Percentiles rank a stretch among this genome's conserved stretches.
phyloP scores from a whole-genome alignment of 2,797 vertebrate species.

The Girardinus metallicus region DNA sequence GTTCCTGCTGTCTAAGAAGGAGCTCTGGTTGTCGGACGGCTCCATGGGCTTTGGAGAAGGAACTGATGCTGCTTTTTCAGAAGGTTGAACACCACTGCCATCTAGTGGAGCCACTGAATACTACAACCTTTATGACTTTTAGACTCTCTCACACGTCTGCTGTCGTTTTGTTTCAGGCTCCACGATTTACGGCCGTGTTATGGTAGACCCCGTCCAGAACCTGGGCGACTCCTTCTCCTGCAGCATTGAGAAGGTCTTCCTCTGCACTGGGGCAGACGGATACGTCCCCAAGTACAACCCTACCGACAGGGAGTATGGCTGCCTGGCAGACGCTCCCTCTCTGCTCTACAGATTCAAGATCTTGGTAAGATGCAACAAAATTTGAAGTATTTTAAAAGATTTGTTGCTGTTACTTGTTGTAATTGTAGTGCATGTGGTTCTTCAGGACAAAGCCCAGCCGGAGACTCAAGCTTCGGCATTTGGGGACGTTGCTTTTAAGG shows the following conservation, averaged over 20 bases:
- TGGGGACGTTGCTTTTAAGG: conserved; percentile 81
- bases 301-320: conserved; percentile 80
- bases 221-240: conserved; percentile 85
- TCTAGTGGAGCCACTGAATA: conserved; percentile 40
- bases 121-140: conserved; percentile 8
- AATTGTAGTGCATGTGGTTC: conserved; percentile 39
- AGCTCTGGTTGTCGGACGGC: conserved; percentile 87
- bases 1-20: conserved; percentile 86
- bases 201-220: conserved; percentile 87
- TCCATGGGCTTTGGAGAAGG: conserved; percentile 88
- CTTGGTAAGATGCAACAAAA: conserved; percentile 69
- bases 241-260: conserved; percentile 85
- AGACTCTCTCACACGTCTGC: background rate
- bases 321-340: conserved; percentile 81
- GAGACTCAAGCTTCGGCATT: conserved; percentile 83
- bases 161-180: conserved; percentile 68
- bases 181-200: conserved; percentile 79
- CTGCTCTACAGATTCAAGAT: conserved; percentile 85
- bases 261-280: conserved; percentile 84
- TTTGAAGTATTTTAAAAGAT: background rate
- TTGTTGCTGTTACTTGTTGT: background rate
- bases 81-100: conserved; percentile 74
- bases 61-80: conserved; percentile 83
- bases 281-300: conserved; percentile 87
- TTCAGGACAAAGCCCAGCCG: conserved; percentile 86